Evolutionary conservation across 64 coral and sea anemone genomes (phyloP).

Genomic region (Pachyseris speciosa): DNA sequence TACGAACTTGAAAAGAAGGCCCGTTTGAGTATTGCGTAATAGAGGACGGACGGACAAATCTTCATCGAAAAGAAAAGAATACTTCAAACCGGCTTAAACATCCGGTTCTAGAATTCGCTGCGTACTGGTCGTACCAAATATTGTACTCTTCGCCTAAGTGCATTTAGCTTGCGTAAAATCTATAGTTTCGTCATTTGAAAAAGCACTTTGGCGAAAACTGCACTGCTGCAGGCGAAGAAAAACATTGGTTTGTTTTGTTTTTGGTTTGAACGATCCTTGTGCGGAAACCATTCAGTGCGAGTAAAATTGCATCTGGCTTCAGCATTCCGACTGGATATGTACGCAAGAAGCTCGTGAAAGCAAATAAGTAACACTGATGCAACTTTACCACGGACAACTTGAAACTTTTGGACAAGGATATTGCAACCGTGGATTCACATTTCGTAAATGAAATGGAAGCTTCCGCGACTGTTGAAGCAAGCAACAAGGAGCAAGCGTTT

Average conservation of each 20-base stretch:
- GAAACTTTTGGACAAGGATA: neutral
- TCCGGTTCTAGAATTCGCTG: neutral
- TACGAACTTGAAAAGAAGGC: neutral
- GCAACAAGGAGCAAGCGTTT: constrained; percentile 35
- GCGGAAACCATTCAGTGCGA: neutral
- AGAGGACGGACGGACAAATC: neutral
- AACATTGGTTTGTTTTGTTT: neutral
- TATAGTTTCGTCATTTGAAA: neutral
- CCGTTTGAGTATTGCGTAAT: neutral
- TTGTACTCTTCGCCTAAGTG: neutral
- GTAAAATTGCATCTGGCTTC: neutral
- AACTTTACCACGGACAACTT: neutral
- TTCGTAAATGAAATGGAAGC: constrained; percentile 9
- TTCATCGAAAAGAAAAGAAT: neutral
- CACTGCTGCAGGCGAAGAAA: neutral
- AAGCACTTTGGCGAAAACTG: neutral
- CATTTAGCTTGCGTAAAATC: no score
- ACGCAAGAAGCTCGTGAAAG: no score
- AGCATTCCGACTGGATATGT: neutral
- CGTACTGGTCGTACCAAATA: neutral
- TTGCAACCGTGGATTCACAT: neutral
- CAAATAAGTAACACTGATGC: neutral
- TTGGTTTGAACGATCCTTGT: neutral
- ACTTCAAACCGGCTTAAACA: neutral
- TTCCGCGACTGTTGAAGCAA: neutral